Percentiles rank a stretch among this genome's conserved stretches.
Evolutionary conservation across 2,888 invertebrate species (phyloP).

Genomic region (Hirudinaria manillensis): DNA sequence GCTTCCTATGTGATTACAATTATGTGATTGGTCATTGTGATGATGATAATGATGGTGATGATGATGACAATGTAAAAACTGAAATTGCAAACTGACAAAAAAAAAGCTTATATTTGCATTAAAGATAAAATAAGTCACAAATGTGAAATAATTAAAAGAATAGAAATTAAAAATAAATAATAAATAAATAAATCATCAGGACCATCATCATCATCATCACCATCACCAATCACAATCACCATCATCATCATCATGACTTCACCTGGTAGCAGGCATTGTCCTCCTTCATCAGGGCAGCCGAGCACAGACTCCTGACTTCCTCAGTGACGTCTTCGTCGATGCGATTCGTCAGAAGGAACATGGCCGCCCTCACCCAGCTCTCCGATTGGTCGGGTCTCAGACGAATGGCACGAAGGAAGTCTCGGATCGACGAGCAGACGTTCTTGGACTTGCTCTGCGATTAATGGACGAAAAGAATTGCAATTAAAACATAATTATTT

Average conservation of each 20-base stretch:
- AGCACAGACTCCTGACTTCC: neutral
- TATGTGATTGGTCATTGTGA: neutral
- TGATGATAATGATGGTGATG: neutral
- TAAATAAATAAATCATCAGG: neutral
- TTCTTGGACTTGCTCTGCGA: neutral
- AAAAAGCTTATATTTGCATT: no score
- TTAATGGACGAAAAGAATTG: neutral
- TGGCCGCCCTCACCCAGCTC: slow-evolving; percentile 23
- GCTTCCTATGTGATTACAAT: slow-evolving; percentile 9
- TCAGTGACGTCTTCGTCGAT: neutral
- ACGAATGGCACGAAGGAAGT: slow-evolving; percentile 16
- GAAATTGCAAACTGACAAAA: no score
- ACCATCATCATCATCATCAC: neutral
- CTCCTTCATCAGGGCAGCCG: neutral
- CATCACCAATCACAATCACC: neutral
- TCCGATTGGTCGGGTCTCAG: slow-evolving; percentile 16
- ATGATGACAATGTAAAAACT: neutral
- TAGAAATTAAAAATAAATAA: neutral
- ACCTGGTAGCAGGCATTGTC: slow-evolving; percentile 13
- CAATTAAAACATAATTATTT: neutral
- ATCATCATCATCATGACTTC: neutral
- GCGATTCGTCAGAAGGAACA: slow-evolving; percentile 10
- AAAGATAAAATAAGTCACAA: no score
- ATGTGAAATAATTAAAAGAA: neutral
- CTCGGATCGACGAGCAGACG: neutral